phyloP scores from a whole-genome alignment of 35 echinoderm and acorn worm species.

The Strongylocentrotus purpuratus region DNA sequence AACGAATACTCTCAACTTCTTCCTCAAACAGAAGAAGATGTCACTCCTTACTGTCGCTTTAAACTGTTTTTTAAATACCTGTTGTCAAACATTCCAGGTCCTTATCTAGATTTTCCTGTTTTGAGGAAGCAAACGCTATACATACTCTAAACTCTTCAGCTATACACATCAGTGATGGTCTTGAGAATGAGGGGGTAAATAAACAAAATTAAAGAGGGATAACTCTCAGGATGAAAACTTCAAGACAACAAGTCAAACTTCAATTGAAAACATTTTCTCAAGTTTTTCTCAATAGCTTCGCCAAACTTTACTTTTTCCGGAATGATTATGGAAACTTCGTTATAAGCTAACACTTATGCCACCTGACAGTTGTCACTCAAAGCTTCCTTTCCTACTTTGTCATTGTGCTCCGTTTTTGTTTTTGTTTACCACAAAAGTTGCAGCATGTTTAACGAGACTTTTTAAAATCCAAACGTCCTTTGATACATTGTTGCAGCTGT shows the following conservation, averaged over 20 bases:
- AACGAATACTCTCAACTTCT: neutral
- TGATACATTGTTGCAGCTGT: no score
- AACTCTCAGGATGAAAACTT: neutral
- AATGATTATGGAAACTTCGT: neutral
- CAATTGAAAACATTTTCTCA: slow-evolving; percentile 3
- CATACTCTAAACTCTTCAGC: neutral
- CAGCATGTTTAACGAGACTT: neutral
- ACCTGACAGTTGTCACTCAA: neutral
- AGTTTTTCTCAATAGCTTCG: neutral
- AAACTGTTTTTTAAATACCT: slow-evolving; percentile 5
- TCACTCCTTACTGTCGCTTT: neutral
- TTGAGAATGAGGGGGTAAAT: neutral
- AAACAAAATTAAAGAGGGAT: neutral
- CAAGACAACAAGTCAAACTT: neutral
- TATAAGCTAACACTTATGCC: neutral
- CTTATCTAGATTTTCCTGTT: neutral
- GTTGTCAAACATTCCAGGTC: neutral
- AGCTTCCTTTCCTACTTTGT: neutral
- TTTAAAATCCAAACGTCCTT: neutral
- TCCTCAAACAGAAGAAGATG: neutral
- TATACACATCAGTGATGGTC: neutral
- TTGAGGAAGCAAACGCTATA: neutral
- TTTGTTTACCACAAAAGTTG: neutral
- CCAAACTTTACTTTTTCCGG: neutral
- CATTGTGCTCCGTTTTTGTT: neutral